Conservation (phyloP, 2,113 vertebrate species). For the Hippolais icterina region DNA sequence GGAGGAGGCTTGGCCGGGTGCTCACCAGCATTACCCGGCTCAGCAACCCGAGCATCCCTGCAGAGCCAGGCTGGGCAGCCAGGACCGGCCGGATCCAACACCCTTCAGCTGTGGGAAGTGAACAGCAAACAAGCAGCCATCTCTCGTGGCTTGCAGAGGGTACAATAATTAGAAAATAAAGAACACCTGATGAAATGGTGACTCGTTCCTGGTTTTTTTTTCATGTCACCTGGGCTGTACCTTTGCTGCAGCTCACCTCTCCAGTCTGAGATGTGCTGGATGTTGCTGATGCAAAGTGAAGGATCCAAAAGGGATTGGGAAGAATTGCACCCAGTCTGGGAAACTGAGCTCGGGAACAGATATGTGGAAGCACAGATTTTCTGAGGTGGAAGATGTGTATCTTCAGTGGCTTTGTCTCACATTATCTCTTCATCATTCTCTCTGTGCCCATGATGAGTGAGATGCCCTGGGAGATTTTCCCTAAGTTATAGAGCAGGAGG, state of each 20-base stretch:
- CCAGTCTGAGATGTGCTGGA: not conserved
- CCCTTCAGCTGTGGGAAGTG: not conserved
- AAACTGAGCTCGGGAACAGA: not conserved
- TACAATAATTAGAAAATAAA: not conserved
- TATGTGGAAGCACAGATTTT: not conserved
- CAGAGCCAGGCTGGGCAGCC: fast-evolving
- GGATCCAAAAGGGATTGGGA: not conserved
- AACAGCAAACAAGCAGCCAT: not conserved
- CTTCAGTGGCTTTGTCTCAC: not conserved
- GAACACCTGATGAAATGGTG: not conserved
- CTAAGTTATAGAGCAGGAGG: not conserved
- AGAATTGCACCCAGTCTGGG: not conserved
- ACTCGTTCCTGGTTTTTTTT: not conserved
- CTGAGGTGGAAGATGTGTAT: not conserved
- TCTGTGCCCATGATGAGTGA: not conserved
- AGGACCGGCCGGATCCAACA: not conserved
- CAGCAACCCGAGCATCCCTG: not conserved
- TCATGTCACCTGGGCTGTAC: fast-evolving
- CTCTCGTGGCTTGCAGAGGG: not conserved
- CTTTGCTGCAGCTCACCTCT: not conserved
- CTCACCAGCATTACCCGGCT: not conserved
- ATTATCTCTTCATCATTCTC: not conserved
- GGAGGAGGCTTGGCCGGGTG: not conserved
- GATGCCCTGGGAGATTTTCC: not conserved
- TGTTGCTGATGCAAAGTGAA: not conserved